Conservation (phyloP, 2,888 invertebrate species). For the Clepsis dumicolana region DNA sequence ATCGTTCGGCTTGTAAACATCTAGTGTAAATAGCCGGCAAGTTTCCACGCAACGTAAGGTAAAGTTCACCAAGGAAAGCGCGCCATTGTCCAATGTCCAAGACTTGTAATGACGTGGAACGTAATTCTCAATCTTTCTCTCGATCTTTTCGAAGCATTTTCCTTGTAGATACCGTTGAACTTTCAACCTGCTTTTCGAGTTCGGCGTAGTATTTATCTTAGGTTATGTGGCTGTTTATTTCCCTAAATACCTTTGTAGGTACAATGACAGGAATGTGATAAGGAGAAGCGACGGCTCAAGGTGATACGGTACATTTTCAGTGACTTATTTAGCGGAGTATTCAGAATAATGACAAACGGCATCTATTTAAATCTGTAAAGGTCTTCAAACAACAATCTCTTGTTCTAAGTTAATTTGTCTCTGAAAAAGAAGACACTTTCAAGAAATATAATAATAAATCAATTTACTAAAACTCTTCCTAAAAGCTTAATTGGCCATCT, state of each 20-base stretch:
- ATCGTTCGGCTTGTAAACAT: slow-evolving; percentile 39
- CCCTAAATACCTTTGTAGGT: too few relatives aligned
- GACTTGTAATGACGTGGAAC: slow-evolving; percentile 7
- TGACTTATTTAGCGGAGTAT: background rate
- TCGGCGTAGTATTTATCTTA: background rate
- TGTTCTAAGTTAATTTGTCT: too few relatives aligned
- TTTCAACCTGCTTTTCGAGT: background rate
- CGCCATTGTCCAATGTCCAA: slow-evolving; percentile 13
- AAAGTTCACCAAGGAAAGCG: slow-evolving; percentile 26
- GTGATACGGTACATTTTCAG: too few relatives aligned
- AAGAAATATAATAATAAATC: too few relatives aligned
- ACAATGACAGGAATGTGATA: too few relatives aligned
- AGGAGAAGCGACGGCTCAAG: too few relatives aligned
- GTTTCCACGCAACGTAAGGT: slow-evolving; percentile 32
- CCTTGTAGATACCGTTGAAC: background rate
- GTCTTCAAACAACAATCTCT: too few relatives aligned
- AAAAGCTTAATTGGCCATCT: too few relatives aligned
- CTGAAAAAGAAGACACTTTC: too few relatives aligned
- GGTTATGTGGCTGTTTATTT: background rate
- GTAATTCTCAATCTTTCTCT: slow-evolving; percentile 2
- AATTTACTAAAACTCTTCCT: too few relatives aligned
- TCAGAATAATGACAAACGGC: too few relatives aligned
- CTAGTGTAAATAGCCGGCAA: slow-evolving; percentile 31
- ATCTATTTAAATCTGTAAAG: too few relatives aligned
- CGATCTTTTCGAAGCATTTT: slow-evolving; percentile 5